These are phyloP conservation scores for Prietella phreatophila DNA, from an alignment of 2,113 vertebrate genomes.

Conservation along the genomic window DNA sequence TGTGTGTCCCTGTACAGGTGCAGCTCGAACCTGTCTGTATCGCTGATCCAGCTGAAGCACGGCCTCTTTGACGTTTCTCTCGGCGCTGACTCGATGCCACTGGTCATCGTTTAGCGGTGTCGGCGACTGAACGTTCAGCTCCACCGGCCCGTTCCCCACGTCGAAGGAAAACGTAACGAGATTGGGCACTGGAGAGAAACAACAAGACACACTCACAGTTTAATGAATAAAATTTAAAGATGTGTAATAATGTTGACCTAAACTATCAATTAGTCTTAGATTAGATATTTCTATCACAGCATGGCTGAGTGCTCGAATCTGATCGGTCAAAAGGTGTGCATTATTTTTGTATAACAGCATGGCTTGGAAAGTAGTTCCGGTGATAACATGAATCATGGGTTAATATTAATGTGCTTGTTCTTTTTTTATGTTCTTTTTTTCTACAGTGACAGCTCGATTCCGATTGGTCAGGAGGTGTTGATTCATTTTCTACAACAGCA, in stretches of 20 bases:
- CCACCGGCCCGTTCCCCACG: slow-evolving; percentile 92
- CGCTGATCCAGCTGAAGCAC: slow-evolving; percentile 88
- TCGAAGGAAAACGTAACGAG: slow-evolving; percentile 95
- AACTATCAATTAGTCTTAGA: background rate
- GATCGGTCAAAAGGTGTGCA: background rate
- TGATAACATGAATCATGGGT: background rate
- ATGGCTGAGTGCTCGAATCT: background rate
- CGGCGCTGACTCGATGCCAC: slow-evolving; percentile 89
- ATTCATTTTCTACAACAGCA: too few species aligned
- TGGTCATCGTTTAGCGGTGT: slow-evolving; percentile 90
- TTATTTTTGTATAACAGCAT: background rate
- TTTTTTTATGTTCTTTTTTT: background rate
- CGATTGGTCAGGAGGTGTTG: background rate
- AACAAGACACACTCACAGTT: background rate
- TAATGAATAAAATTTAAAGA: background rate
- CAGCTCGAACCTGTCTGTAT: slow-evolving; percentile 75
- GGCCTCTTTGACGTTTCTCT: slow-evolving; percentile 92
- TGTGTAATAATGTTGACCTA: background rate
- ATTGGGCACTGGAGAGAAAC: slow-evolving; percentile 67
- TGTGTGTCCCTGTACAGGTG: slow-evolving; percentile 89
- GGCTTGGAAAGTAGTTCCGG: background rate
- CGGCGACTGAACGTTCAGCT: slow-evolving; percentile 80
- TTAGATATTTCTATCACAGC: too few species aligned
- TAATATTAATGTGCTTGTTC: background rate
- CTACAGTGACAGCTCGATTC: background rate